Conservation (phyloP, 2,888 invertebrate species). For the Elmis aenea region DNA sequence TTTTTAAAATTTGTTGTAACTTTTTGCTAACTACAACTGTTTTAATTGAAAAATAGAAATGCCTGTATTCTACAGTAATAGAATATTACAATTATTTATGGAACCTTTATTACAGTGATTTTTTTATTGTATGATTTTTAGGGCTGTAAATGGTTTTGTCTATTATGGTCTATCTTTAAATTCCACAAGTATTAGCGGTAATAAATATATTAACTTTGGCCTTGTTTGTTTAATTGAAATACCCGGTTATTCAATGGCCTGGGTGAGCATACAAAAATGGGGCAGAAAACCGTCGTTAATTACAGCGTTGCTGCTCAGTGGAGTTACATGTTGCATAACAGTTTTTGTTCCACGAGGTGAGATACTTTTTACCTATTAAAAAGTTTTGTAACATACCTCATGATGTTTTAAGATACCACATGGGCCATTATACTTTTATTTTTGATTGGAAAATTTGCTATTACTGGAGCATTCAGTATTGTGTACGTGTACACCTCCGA, state of each 20-base stretch:
- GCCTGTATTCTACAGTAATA: too few relatives aligned
- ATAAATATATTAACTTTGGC: constrained; percentile 64
- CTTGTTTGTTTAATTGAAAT: constrained; percentile 58
- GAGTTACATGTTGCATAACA: constrained; percentile 52
- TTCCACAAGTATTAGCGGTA: constrained; percentile 60
- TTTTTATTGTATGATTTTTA: constrained; percentile 24
- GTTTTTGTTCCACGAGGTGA: constrained; percentile 51
- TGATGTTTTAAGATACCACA: constrained; percentile 41
- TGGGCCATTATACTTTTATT: constrained; percentile 56
- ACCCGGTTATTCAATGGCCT: constrained; percentile 54
- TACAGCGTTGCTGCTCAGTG: constrained; percentile 51
- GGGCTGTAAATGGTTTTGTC: constrained; percentile 62
- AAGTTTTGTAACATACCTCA: constrained; percentile 5
- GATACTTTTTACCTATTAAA: neutral
- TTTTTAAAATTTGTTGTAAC: too few relatives aligned
- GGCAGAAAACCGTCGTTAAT: constrained; percentile 52
- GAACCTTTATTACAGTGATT: constrained; percentile 1
- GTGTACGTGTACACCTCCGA: constrained; percentile 60
- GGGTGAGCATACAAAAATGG: constrained; percentile 50
- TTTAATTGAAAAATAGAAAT: too few relatives aligned
- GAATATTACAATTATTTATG: too few relatives aligned
- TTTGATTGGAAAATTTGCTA: constrained; percentile 58
- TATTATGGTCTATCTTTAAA: constrained; percentile 66
- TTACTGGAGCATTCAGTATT: constrained; percentile 59
- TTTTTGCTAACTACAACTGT: neutral